Evolutionary conservation across 64 coral and sea anemone genomes (phyloP).

Genomic region (Pocillopora verrucosa): DNA sequence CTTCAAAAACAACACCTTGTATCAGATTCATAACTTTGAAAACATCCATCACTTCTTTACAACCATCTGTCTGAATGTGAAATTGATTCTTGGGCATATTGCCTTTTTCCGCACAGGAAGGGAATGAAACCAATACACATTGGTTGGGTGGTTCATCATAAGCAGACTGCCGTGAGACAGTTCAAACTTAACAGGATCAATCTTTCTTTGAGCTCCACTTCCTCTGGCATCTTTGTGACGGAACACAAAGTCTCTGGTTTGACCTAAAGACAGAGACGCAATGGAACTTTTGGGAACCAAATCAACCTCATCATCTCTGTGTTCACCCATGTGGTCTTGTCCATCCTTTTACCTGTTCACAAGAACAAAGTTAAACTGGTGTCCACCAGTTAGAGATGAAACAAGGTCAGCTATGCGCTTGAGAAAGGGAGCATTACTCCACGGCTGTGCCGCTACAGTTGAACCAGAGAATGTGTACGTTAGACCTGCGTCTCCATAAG

Average conservation of each 20-base stretch:
- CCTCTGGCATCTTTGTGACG: slow-evolving; percentile 78
- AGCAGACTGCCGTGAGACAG: slow-evolving; percentile 74
- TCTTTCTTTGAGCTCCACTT: slow-evolving; percentile 40
- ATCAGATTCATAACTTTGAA: too few relatives aligned
- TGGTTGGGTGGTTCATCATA: slow-evolving; percentile 91
- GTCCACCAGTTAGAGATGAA: slow-evolving; percentile 33
- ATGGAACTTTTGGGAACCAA: slow-evolving; percentile 63
- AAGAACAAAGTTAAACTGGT: slow-evolving; percentile 87
- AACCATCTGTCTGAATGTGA: slow-evolving; percentile 88
- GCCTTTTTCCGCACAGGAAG: slow-evolving; percentile 74
- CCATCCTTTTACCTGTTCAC: slow-evolving; percentile 94
- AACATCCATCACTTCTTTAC: slow-evolving; percentile 24
- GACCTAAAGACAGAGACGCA: slow-evolving; percentile 80
- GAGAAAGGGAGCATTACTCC: slow-evolving; percentile 65
- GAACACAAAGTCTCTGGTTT: slow-evolving; percentile 87
- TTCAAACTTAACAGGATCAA: slow-evolving; percentile 80
- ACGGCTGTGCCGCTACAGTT: slow-evolving; percentile 71
- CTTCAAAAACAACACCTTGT: too few relatives aligned
- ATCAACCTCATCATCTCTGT: slow-evolving; percentile 83
- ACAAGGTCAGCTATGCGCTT: slow-evolving; percentile 51
- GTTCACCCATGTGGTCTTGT: slow-evolving; percentile 88
- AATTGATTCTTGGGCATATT: slow-evolving; percentile 62
- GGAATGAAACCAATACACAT: slow-evolving; percentile 86
- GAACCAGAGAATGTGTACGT: slow-evolving; percentile 80
- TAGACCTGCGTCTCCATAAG: slow-evolving; percentile 81